These are phyloP conservation scores for Antheraea yamamai DNA, from an alignment of 2,888 invertebrate genomes.

Conservation along the genomic window DNA sequence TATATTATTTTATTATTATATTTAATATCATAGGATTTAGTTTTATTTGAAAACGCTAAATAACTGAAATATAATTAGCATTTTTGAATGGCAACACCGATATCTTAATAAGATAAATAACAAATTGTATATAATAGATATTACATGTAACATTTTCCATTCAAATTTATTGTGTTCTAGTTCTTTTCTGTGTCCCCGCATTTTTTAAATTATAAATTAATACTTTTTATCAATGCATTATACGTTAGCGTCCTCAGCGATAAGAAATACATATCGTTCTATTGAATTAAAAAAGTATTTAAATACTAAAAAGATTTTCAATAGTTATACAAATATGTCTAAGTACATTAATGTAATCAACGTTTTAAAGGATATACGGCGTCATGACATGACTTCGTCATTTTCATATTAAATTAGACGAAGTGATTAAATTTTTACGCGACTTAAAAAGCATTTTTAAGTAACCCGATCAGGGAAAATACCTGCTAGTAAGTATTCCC, in stretches of 20 bases:
- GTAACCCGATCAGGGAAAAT: slow-evolving; percentile 36
- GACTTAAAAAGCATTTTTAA: slow-evolving; percentile 56
- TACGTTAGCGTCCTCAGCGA: background rate
- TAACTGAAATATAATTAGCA: background rate
- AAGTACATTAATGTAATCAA: slow-evolving; percentile 8
- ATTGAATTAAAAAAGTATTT: background rate
- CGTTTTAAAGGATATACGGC: slow-evolving; percentile 13
- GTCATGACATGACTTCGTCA: slow-evolving; percentile 16
- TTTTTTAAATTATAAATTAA: background rate
- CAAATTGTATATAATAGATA: no score
- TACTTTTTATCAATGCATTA: background rate
- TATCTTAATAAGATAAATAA: background rate
- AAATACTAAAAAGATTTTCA: background rate
- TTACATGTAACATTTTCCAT: no score
- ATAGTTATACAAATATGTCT: slow-evolving; percentile 12
- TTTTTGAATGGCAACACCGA: background rate
- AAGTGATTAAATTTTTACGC: slow-evolving; percentile 61
- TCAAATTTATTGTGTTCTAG: no score
- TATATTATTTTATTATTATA: background rate
- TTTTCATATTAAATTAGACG: slow-evolving; percentile 54
- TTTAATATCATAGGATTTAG: background rate
- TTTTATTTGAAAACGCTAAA: no score
- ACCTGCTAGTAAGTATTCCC: slow-evolving; percentile 34
- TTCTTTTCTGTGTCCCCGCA: no score
- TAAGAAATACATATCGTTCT: background rate